Conservation (phyloP, 2,113 vertebrate genomes). For the Toxotes chatareus region DNA sequence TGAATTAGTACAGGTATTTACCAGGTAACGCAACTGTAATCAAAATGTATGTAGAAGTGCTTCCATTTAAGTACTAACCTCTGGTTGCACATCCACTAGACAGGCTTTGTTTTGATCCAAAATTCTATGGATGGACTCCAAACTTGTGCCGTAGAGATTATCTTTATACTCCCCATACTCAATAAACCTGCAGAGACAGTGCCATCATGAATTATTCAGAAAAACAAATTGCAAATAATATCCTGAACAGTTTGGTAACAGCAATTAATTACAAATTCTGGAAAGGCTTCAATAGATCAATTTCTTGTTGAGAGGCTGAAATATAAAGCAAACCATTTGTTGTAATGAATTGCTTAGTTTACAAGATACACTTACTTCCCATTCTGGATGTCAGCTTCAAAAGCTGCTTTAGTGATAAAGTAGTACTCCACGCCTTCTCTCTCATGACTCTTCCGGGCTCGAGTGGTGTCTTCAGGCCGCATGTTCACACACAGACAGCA, state of each 20-base stretch:
- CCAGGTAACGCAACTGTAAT: no score
- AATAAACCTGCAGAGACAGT: slow-evolving; percentile 85
- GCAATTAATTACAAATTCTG: neutral
- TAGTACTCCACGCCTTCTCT: slow-evolving; percentile 95
- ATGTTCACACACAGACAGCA: neutral
- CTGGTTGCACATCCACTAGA: slow-evolving; percentile 94
- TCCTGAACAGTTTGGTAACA: neutral
- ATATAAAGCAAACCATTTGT: neutral
- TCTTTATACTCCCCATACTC: slow-evolving; percentile 96
- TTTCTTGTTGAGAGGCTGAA: neutral
- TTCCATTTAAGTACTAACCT: slow-evolving; percentile 80
- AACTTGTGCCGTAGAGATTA: slow-evolving; percentile 93
- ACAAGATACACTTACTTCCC: slow-evolving; percentile 85
- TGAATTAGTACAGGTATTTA: neutral
- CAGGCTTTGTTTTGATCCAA: slow-evolving; percentile 92
- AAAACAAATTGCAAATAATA: neutral
- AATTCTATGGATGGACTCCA: slow-evolving; percentile 90
- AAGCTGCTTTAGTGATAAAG: slow-evolving; percentile 92
- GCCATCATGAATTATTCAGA: neutral
- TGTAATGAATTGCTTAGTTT: neutral
- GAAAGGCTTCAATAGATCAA: neutral
- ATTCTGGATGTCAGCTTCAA: slow-evolving; percentile 90
- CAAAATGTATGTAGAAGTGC: no score
- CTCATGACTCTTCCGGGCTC: slow-evolving; percentile 91
- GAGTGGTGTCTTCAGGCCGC: slow-evolving; percentile 88